Conservation (phyloP, 2,888 invertebrate genomes). For the Cremastinae sp. region DNA sequence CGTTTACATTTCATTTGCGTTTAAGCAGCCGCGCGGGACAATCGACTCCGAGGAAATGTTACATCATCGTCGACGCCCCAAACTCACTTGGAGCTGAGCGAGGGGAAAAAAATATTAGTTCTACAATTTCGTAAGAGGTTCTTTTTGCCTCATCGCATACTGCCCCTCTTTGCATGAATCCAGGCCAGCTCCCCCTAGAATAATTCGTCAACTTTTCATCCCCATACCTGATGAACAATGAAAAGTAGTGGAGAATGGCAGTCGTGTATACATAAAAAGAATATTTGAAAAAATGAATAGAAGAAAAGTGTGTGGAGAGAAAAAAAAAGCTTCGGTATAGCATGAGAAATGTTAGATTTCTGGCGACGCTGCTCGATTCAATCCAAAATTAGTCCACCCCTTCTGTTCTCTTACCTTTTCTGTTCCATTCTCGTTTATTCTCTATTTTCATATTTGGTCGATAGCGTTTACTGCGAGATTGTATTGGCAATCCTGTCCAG, state of each 20-base stretch:
- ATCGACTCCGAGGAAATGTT: slow-evolving; percentile 51
- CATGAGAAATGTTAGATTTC: slow-evolving; percentile 52
- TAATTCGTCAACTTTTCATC: slow-evolving; percentile 46
- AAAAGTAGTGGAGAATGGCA: slow-evolving; percentile 24
- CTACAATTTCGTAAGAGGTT: slow-evolving; percentile 45
- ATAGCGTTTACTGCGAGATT: slow-evolving; percentile 55
- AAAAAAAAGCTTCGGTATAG: slow-evolving; percentile 22
- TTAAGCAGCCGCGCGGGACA: slow-evolving; percentile 55
- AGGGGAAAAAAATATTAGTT: slow-evolving; percentile 48
- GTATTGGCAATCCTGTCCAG: slow-evolving; percentile 37
- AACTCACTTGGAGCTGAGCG: slow-evolving; percentile 9
- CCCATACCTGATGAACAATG: slow-evolving; percentile 39
- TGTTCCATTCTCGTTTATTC: slow-evolving; percentile 3
- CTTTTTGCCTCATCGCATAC: too few relatives aligned
- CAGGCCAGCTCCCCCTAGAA: slow-evolving; percentile 15
- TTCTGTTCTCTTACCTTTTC: slow-evolving; percentile 21
- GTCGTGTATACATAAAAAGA: not conserved
- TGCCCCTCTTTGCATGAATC: not conserved
- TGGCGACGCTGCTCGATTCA: slow-evolving; percentile 48
- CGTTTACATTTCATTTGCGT: slow-evolving; percentile 61
- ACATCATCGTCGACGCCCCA: slow-evolving; percentile 29
- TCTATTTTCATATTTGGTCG: slow-evolving; percentile 25
- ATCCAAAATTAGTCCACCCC: slow-evolving; percentile 49
- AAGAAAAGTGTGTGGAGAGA: slow-evolving; percentile 11
- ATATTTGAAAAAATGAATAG: not conserved